phyloP scores from a whole-genome alignment of 1,140 invertebrate genomes.

The Pseudomyrmex concolor region DNA sequence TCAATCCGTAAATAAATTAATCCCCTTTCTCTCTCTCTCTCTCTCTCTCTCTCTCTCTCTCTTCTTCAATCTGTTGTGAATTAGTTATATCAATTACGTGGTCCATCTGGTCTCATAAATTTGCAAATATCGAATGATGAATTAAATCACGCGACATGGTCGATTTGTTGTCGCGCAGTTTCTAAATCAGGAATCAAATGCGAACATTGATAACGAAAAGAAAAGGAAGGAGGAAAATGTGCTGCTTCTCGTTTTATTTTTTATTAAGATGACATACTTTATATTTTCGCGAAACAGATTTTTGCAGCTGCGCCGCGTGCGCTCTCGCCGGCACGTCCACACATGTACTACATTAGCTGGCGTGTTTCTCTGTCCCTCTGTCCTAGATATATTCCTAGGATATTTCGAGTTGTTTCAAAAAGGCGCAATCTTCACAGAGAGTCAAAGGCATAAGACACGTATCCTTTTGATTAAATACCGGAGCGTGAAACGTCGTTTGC shows the following conservation, averaged over 20 bases:
- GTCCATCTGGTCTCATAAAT: conserved; percentile 12
- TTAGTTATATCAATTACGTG: conserved; percentile 45
- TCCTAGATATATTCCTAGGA: conserved; percentile 4
- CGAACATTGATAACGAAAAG: neutral
- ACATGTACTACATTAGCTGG: conserved; percentile 42
- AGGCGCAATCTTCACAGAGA: conserved; percentile 29
- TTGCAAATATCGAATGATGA: conserved; percentile 4
- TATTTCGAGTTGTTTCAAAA: conserved; percentile 19
- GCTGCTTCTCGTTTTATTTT: conserved; percentile 24
- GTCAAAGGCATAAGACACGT: conserved; percentile 8
- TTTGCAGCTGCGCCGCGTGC: neutral
- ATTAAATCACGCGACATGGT: conserved; percentile 38
- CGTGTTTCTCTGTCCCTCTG: conserved; percentile 8
- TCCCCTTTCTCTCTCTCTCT: neutral
- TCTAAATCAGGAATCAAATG: neutral
- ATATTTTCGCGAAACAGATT: neutral
- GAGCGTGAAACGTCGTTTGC: conserved; percentile 52
- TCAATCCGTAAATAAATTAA: conserved; percentile 48
- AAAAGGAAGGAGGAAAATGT: neutral
- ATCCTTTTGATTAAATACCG: conserved; percentile 19
- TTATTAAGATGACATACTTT: conserved; percentile 26
- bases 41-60: neutral
- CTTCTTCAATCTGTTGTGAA: neutral
- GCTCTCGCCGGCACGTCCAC: conserved; percentile 21
- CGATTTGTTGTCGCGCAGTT: conserved; percentile 14